Evolutionary conservation across 2,113 vertebrate genomes (phyloP), one percentile per base, ranked within the genome.

Genomic region (Pagrus major): DNA sequence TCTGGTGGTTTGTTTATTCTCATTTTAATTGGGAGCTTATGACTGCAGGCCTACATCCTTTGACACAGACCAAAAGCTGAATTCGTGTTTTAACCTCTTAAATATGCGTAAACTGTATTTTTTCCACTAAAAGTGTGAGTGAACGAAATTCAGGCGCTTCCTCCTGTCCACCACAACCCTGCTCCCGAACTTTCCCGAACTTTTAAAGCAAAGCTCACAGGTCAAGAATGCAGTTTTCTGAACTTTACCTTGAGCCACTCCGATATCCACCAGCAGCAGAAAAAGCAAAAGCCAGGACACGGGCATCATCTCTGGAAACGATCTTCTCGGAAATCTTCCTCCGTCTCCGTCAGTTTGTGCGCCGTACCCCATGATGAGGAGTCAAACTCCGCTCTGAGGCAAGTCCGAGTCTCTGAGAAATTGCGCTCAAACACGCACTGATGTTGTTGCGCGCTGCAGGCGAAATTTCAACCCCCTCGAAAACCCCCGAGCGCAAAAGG

Each of bases 231-330:
- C 2, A 6, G 5, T 66, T 31, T 9, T 66, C 25, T 49, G 15
- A 44, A 65, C 16, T 95, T 97, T 97, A 98, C 97, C 97, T 97
- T 96, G 97, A 77, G 97, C 96, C 2, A 92, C 92, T 15, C 93
- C 94, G 71, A 94, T 88, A 81, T 96, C 92, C 93, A 95, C 83
- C 89, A 96, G 95, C 89, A 96, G 95, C 25, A 95, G 94, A 55
- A 97, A 90, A 69, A 98, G 85, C 46, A 96, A 91, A 72, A 97
- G 87, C 61, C 95, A 95, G 83, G 95, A 95, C 71, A 95, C 76
- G 86, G 94, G 93, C 77, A 95, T 86, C 92, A 94, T 95, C 71
- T 94, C 96, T 49, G 94, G 86, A 83, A 94, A 88, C 87, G 92
- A 94, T 93, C 96, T 96, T 93, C 96, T 96, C 76, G 39, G 41